Base-by-base conservation (phyloP, 2,888 invertebrate genomes). In the Argynnis bischoffii region DNA sequence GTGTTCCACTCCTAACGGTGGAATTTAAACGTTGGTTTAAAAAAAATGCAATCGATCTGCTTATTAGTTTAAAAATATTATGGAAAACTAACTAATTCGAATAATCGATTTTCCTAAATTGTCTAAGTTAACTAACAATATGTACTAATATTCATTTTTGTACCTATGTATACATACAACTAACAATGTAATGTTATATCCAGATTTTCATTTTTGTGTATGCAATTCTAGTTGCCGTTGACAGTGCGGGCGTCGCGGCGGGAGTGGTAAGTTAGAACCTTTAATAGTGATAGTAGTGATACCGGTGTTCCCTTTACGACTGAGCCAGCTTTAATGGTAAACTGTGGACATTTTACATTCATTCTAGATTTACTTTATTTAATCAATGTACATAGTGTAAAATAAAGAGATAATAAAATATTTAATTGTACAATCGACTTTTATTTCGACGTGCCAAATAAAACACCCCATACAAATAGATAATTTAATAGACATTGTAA, bases 401-500 rank as follows among this genome's bases (percentile, higher is more conserved):
- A 63, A 70, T 64, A 64, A 67, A 69, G 61, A 64, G 57, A 26
- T 53, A 66, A 48, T 67, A 71, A 67, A 57, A 65, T 59, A 67
- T 57, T 47, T 74, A 74, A 80, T 81, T 82, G 88, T 88, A 72
- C 76, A 69, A 63, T n/a, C 57, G 71, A 67, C 67, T 89, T 89
- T 89, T 68, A 65, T 69, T 69, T 63, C 16, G 35, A 5, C 18
- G 14, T 13, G 47, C n/a, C 5, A 65, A 61, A 57, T 66, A 74
- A 80, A 89, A 83, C 81, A 78, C 68, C 70, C 80, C 76, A 85
- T 90, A 90, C 78, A 89, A 88, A 90, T 86, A 88, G 87, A 90
- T 83, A 85, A 82, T 91, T 90, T 92, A 91, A 90, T 92, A 85
- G 88, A 91, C 84, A 87, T 89, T 88, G 88, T 92, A 90, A 90